Evolutionary conservation across 92 coral and sea anemone species (phyloP).

Genomic region (Porites cylindrica): DNA sequence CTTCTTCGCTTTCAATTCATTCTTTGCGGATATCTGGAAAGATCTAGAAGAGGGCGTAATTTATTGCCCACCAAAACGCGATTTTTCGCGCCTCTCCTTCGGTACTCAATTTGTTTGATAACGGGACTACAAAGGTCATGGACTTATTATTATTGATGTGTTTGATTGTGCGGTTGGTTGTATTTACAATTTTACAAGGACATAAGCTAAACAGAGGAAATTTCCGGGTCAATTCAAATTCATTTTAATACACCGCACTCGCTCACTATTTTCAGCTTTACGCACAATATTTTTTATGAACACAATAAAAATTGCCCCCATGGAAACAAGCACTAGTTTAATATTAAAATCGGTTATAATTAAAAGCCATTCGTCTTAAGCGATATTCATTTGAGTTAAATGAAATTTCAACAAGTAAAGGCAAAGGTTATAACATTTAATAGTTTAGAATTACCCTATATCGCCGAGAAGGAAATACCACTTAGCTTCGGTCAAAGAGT

Average conservation of each 20-base stretch:
- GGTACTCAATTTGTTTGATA: not conserved
- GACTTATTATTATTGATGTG: not conserved
- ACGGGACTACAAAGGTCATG: slow-evolving; percentile 22
- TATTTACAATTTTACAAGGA: slow-evolving; percentile 2
- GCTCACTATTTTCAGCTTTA: not conserved
- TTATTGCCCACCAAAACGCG: not conserved
- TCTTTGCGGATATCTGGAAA: not conserved
- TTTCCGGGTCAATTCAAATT: slow-evolving; percentile 22
- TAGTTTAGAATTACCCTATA: slow-evolving; percentile 21
- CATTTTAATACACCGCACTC: not conserved
- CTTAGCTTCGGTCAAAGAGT: slow-evolving; percentile 41
- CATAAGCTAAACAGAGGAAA: not conserved
- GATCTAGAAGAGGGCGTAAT: slow-evolving; percentile 9
- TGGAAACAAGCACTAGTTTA: too few relatives aligned
- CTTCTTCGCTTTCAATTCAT: slow-evolving; percentile 17
- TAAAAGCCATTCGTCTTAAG: not conserved
- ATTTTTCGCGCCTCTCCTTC: not conserved
- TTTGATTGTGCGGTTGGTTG: not conserved
- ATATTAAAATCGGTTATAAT: not conserved
- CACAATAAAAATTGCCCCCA: not conserved
- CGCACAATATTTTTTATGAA: not conserved
- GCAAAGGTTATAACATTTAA: slow-evolving; percentile 54
- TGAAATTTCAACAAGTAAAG: slow-evolving; percentile 44
- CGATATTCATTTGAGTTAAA: slow-evolving; percentile 20
- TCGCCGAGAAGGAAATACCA: slow-evolving; percentile 48